phyloP scores from a whole-genome alignment of 2,797 vertebrate genomes.

The Poeciliopsis infans region DNA sequence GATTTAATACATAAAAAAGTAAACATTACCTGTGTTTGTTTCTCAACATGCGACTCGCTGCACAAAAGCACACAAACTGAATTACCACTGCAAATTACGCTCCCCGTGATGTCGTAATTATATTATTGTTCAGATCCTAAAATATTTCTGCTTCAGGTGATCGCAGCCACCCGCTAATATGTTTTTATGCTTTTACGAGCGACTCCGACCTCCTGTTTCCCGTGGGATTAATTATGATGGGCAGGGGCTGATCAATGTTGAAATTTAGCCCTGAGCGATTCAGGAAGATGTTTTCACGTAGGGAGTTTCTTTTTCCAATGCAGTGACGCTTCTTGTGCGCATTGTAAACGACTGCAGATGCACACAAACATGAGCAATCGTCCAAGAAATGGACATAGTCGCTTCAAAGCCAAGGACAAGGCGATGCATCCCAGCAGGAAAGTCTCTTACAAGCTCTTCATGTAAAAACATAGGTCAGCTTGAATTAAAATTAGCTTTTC shows the following conservation, averaged over 20 bases:
- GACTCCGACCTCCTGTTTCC: slow-evolving; percentile 19
- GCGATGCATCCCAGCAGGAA: slow-evolving; percentile 38
- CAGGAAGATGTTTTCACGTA: slow-evolving; percentile 12
- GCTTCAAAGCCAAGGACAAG: slow-evolving; percentile 64
- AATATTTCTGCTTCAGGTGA: slow-evolving; percentile 24
- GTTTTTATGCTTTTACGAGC: slow-evolving; percentile 6
- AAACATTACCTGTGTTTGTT: neutral
- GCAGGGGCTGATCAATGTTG: slow-evolving; percentile 24
- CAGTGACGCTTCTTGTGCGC: neutral
- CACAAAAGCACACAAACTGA: neutral
- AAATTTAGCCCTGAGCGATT: slow-evolving; percentile 7
- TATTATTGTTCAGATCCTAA: slow-evolving; percentile 12
- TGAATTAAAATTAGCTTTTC: slow-evolving; percentile 60
- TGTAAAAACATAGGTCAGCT: slow-evolving; percentile 57
- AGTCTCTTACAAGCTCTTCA: slow-evolving; percentile 58
- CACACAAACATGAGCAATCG: neutral
- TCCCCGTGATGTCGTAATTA: slow-evolving; percentile 13
- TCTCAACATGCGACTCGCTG: neutral
- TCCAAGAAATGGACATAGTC: slow-evolving; percentile 24
- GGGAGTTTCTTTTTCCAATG: neutral
- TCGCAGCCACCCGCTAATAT: slow-evolving; percentile 16
- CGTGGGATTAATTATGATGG: slow-evolving; percentile 29
- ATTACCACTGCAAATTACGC: neutral
- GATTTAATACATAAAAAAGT: neutral
- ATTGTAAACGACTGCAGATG: neutral